Evolutionary conservation across 2,113 vertebrate genomes (phyloP).

Genomic region (Istiophorus platypterus): DNA sequence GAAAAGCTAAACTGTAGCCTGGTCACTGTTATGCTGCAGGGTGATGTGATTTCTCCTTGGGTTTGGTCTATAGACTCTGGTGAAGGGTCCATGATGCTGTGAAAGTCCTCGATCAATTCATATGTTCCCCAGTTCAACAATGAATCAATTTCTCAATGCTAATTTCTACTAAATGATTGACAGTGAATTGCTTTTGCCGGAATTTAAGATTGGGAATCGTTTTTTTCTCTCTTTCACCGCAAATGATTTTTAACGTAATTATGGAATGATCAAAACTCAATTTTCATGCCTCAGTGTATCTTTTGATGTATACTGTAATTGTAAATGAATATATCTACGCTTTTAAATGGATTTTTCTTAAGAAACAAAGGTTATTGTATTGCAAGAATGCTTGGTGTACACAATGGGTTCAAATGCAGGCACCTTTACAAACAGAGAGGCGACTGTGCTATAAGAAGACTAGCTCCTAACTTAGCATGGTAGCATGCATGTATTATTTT

Average conservation of each 20-base stretch:
- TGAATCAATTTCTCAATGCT: slow-evolving; percentile 34
- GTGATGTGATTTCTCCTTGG: not conserved
- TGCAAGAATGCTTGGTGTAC: not conserved
- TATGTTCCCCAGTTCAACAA: slow-evolving; percentile 8
- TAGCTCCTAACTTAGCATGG: no score
- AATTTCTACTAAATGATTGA: slow-evolving; percentile 34
- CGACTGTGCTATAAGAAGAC: no score
- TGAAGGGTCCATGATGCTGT: not conserved
- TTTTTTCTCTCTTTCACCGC: slow-evolving; percentile 23
- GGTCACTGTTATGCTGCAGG: not conserved
- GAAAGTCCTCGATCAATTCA: slow-evolving; percentile 27
- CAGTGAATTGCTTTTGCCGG: slow-evolving; percentile 14
- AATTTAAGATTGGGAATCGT: slow-evolving; percentile 22
- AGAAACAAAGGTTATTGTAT: slow-evolving; percentile 23
- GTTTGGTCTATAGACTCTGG: not conserved
- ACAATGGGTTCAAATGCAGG: not conserved
- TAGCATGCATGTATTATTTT: no score
- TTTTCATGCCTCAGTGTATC: slow-evolving; percentile 3
- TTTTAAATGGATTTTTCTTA: slow-evolving; percentile 4
- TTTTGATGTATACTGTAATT: slow-evolving; percentile 7
- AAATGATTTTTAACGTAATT: slow-evolving; percentile 50
- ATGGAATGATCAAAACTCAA: slow-evolving; percentile 48
- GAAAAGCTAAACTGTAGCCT: not conserved
- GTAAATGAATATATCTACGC: not conserved
- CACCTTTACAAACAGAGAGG: not conserved